These are phyloP conservation scores for Thalpophila matura DNA, from an alignment of 2,888 invertebrate genomes.

Conservation along the genomic window DNA sequence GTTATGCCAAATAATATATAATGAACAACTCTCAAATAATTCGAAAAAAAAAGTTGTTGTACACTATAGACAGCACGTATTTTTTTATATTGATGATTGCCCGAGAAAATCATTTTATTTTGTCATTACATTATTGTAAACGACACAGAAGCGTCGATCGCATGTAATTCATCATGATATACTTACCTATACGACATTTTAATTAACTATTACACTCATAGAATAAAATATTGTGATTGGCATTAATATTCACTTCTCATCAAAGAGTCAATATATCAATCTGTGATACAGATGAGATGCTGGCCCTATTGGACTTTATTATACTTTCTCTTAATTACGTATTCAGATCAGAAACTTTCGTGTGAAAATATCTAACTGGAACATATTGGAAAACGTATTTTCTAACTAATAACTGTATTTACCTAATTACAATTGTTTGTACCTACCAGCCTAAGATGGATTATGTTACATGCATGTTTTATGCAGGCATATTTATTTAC, in stretches of 20 bases:
- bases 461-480: not conserved
- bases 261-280: constrained; percentile 37
- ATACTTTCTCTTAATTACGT: constrained; percentile 56
- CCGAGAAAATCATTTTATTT: not conserved
- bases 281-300: constrained; percentile 21
- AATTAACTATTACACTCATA: constrained; percentile 33
- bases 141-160: not conserved
- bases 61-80: no score
- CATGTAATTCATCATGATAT: constrained; percentile 31
- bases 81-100: not conserved
- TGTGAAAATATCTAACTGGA: constrained; percentile 31
- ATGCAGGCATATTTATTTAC: constrained; percentile 28
- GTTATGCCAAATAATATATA: no score
- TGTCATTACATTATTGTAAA: not conserved
- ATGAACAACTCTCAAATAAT: no score
- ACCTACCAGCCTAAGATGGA: not conserved
- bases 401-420: constrained; percentile 11
- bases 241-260: constrained; percentile 28
- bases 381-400: constrained; percentile 19
- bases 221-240: constrained; percentile 44
- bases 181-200: constrained; percentile 35
- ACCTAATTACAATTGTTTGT: constrained; percentile 15
- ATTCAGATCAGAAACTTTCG: constrained; percentile 46
- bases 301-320: constrained; percentile 19
- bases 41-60: no score